Evolutionary conservation across 2,888 invertebrate genomes (phyloP).

Genomic region (Patella depressa): DNA sequence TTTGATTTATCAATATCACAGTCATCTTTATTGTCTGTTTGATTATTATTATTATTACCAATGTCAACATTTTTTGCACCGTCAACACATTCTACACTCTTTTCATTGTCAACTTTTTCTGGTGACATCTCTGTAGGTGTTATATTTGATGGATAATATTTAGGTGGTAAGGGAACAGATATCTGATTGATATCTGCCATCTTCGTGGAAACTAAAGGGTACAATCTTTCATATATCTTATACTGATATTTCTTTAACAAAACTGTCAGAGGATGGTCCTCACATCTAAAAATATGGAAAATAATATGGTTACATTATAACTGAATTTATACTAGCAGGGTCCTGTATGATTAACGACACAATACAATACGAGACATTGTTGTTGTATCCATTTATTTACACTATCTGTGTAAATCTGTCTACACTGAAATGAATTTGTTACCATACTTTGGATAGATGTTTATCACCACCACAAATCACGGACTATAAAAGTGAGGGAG

Average conservation of each 20-base stretch:
- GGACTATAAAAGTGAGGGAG: too few relatives aligned
- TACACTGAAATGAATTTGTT: too few relatives aligned
- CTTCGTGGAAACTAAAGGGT: conserved; percentile 50
- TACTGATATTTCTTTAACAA: conserved; percentile 56
- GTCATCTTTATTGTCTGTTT: neutral
- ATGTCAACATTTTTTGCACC: conserved; percentile 1
- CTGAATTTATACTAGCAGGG: too few relatives aligned
- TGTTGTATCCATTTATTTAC: too few relatives aligned
- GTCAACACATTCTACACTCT: conserved; percentile 14
- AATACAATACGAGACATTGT: too few relatives aligned
- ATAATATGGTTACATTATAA: neutral
- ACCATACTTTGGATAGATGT: too few relatives aligned
- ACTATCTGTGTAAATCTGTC: too few relatives aligned
- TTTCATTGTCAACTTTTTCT: conserved; percentile 18
- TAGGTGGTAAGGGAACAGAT: conserved; percentile 46
- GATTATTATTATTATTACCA: neutral
- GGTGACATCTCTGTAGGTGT: neutral
- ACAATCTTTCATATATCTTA: conserved; percentile 51
- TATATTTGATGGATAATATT: conserved; percentile 29
- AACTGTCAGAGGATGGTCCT: conserved; percentile 63
- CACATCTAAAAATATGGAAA: conserved; percentile 47
- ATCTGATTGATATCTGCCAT: conserved; percentile 41
- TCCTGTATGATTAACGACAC: too few relatives aligned
- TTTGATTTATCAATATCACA: neutral
- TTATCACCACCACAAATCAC: too few relatives aligned